Evolutionary conservation across 2,888 invertebrate genomes (phyloP).

Genomic region (Melanophora roralis): DNA sequence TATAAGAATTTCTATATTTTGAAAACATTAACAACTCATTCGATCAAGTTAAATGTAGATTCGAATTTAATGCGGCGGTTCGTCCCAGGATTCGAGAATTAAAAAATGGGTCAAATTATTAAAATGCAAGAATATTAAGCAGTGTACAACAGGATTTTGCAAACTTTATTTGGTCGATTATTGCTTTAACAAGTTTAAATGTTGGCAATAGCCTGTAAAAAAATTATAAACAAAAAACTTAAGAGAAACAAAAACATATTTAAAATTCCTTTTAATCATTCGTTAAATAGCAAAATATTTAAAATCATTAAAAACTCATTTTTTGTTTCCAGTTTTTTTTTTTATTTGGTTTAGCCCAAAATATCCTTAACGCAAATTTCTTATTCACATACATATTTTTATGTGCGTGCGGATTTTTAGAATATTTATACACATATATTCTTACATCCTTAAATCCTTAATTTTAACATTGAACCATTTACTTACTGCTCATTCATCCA

Average conservation of each 20-base stretch:
- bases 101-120: too few species aligned
- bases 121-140: too few species aligned
- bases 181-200: neutral
- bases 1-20: too few species aligned
- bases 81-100: too few species aligned
- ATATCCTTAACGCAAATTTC: constrained; percentile 35
- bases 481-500: too few species aligned
- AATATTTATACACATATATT: neutral
- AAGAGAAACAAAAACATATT: constrained; percentile 43
- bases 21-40: too few species aligned
- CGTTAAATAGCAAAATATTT: constrained; percentile 62
- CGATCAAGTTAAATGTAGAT: too few species aligned
- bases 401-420: neutral
- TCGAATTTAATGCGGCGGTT: too few species aligned
- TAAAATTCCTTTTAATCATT: constrained; percentile 60
- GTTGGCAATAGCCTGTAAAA: neutral
- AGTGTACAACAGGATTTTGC: too few species aligned
- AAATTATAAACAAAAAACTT: neutral
- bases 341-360: constrained; percentile 37
- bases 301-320: constrained; percentile 59
- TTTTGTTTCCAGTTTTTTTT: constrained; percentile 29
- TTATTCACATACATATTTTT: constrained; percentile 17
- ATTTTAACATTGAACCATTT: constrained; percentile 5
- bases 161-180: neutral
- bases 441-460: neutral